These are phyloP conservation scores for Hypsopygia costalis DNA, from an alignment of 2,888 invertebrate species.

Conservation along the genomic window DNA sequence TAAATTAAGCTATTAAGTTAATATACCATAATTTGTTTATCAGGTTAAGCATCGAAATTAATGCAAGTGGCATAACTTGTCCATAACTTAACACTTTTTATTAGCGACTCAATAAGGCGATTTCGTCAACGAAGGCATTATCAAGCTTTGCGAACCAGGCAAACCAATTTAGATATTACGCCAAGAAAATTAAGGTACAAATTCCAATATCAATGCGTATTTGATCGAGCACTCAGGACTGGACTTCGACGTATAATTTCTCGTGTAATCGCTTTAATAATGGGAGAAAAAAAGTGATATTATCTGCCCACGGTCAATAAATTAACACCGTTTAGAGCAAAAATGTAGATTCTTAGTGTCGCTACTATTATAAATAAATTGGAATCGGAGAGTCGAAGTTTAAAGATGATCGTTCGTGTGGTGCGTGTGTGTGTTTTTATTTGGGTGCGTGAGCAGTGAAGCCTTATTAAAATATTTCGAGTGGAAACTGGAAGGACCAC, in stretches of 20 bases:
- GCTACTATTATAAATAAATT: slow-evolving; percentile 78
- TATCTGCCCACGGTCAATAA: slow-evolving; percentile 81
- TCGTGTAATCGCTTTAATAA: slow-evolving; percentile 80
- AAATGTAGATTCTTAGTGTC: slow-evolving; percentile 79
- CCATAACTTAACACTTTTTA: slow-evolving; percentile 79
- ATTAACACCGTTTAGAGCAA: slow-evolving; percentile 81
- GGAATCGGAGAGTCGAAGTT: slow-evolving; percentile 50
- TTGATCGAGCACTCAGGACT: slow-evolving; percentile 54
- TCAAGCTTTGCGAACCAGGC: slow-evolving; percentile 28
- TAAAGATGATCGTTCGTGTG: slow-evolving; percentile 54
- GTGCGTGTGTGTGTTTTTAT: slow-evolving; percentile 73
- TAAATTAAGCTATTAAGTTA: slow-evolving; percentile 80
- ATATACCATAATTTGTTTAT: slow-evolving; percentile 80
- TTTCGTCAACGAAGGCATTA: slow-evolving; percentile 71
- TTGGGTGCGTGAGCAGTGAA: slow-evolving; percentile 78
- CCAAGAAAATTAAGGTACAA: slow-evolving; percentile 26
- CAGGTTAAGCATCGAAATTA: slow-evolving; percentile 79
- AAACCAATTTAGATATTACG: slow-evolving; percentile 36
- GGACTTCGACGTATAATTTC: slow-evolving; percentile 76
- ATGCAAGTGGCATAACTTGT: slow-evolving; percentile 78
- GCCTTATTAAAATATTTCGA: slow-evolving; percentile 81
- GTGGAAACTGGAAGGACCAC: slow-evolving; percentile 81
- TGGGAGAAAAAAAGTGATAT: slow-evolving; percentile 78
- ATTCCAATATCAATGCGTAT: slow-evolving; percentile 23
- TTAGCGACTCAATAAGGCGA: slow-evolving; percentile 74